phyloP scores from a whole-genome alignment of 2,888 invertebrate species.

The Agrotis ipsilon region DNA sequence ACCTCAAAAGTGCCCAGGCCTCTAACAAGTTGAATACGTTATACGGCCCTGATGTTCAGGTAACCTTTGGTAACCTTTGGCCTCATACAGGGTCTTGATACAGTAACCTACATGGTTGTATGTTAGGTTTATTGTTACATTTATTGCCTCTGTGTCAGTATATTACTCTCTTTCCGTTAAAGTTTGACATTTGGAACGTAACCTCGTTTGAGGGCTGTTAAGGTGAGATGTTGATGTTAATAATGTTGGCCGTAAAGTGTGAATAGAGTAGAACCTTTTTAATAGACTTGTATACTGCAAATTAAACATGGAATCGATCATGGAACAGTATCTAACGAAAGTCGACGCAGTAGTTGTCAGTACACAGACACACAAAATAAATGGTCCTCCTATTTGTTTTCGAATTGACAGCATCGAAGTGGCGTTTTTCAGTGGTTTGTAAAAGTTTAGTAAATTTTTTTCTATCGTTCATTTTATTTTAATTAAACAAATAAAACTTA shows the following conservation, averaged over 20 bases:
- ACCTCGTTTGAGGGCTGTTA: constrained; percentile 49
- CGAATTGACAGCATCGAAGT: no score
- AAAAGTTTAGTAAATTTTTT: no score
- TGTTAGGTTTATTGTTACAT: constrained; percentile 52
- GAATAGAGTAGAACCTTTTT: constrained; percentile 9
- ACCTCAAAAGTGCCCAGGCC: no score
- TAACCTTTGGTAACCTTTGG: constrained; percentile 77
- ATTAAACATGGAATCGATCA: background rate
- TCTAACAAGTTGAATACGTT: no score
- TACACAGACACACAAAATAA: no score
- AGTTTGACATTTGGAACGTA: constrained; percentile 58
- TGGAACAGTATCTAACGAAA: background rate
- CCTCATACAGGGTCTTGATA: constrained; percentile 77
- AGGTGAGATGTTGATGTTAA: constrained; percentile 31
- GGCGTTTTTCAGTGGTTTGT: no score
- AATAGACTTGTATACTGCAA: background rate
- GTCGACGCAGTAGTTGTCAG: background rate
- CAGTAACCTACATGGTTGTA: constrained; percentile 73
- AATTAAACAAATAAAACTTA: no score
- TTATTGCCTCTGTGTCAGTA: constrained; percentile 46
- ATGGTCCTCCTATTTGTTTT: no score
- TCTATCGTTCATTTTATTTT: no score
- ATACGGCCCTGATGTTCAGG: constrained; percentile 57
- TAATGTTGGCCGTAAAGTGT: constrained; percentile 32
- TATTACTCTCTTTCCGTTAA: constrained; percentile 56